Evolutionary conservation across 1,140 invertebrate genomes (phyloP), one percentile per base, ranked within the genome.

Genomic region (Drosophila punjabiensis): DNA sequence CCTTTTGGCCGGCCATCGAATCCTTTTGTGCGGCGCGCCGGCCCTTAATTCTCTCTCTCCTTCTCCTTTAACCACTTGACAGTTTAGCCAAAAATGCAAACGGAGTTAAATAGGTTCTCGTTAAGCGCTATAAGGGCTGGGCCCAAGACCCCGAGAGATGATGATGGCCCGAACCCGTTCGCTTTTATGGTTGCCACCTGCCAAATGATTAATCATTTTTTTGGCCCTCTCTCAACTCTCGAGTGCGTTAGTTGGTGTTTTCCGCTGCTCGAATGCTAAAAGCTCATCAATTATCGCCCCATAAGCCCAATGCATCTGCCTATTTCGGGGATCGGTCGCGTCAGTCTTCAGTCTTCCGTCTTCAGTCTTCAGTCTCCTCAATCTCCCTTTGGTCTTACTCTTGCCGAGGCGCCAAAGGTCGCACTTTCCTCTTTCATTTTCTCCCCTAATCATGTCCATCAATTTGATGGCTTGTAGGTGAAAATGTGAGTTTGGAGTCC

Each of bases 161-260:
- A 59, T 28, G 83, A 82, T 84, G 60, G 52, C 33, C 81, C 67
- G 61, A 67, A 79, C 76, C 76, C 76, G 76, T 79, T 79, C 33
- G 52, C 59, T 37, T 56, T 70, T 74, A 60, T 47, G 65, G 65
- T 30, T 50, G 62, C 56, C 37, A 90, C 86, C 86, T 90, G 86
- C 87, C 86, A 90, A 82, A 90, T 90, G 86, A 90, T 90, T 90
- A 90, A 90, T 90, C 86, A 91, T 91, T 58, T 90, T 89, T 76
- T 20, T 48, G 47, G 64, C 35, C 41, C 65, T 18, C 47, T 50
- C 79, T 87, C 76, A 67, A 45, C 28, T 16, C 66, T 80, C 69
- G 64, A 74, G 64, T 84, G 78, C 78, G 64, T 81, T 76, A 78
- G 79, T 77, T 71, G 65, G 63, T 74, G 35, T 68, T 65, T 73